These are phyloP conservation scores for Lemur catta DNA, from an alignment of 2,797 vertebrate species.

Conservation along the genomic window DNA sequence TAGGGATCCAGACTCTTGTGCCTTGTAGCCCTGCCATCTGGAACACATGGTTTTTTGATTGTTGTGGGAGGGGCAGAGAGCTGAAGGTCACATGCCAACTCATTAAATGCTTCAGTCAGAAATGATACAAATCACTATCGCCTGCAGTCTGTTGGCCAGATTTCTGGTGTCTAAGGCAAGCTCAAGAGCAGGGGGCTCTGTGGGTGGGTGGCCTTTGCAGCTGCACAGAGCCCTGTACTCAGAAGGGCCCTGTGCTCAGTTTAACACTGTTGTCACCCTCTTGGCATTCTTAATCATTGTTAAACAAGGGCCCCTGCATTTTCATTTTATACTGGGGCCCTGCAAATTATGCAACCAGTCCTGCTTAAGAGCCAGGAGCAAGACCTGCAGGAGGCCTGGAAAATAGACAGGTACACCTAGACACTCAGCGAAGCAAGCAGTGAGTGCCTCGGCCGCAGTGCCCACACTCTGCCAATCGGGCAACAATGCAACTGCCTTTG, in stretches of 20 bases:
- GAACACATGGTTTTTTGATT: rapidly evolving
- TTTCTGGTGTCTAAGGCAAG: background rate
- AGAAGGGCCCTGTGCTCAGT: background rate
- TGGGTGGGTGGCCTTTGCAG: background rate
- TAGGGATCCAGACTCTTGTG: no score
- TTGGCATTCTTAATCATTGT: background rate
- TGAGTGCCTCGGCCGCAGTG: rapidly evolving
- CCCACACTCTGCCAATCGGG: background rate
- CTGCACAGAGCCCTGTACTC: background rate
- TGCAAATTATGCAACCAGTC: rapidly evolving
- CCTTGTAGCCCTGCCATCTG: background rate
- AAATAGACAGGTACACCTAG: rapidly evolving
- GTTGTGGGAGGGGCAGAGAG: background rate
- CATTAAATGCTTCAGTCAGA: background rate
- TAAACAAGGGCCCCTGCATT: background rate
- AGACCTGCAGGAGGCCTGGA: background rate
- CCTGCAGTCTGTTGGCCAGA: rapidly evolving
- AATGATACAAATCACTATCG: rapidly evolving
- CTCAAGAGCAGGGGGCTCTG: background rate
- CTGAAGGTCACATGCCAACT: rapidly evolving
- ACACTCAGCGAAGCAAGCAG: rapidly evolving
- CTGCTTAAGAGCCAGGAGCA: background rate
- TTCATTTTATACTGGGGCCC: background rate
- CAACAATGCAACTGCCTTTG: rapidly evolving
- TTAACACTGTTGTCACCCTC: background rate